phyloP scores from a whole-genome alignment of 2,113 vertebrate species.

The Cebidichthys violaceus region DNA sequence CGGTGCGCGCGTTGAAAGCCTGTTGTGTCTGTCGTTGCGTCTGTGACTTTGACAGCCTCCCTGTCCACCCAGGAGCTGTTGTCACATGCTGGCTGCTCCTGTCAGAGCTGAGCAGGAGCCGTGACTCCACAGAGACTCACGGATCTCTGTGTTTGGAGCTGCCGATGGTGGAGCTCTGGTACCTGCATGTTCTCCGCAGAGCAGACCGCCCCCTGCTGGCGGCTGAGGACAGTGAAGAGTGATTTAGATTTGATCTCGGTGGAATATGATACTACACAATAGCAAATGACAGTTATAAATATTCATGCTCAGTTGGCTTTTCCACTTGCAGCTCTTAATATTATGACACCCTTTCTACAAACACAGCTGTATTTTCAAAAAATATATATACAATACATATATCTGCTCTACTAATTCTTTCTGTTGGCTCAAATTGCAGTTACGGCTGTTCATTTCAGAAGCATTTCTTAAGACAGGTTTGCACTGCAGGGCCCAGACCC shows the following conservation, averaged over 20 bases:
- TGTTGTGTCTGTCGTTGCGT: constrained; percentile 44
- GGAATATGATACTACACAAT: neutral
- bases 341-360: neutral
- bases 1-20: constrained; percentile 18
- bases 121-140: constrained; percentile 55
- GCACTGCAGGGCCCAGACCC: neutral
- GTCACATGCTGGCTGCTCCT: constrained; percentile 73
- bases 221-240: neutral
- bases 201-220: constrained; percentile 56
- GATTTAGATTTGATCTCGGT: constrained; percentile 15
- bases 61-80: constrained; percentile 57
- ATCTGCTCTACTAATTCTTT: neutral
- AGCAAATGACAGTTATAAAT: constrained; percentile 1
- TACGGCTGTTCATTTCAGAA: neutral
- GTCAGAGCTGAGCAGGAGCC: constrained; percentile 66
- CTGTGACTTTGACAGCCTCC: constrained; percentile 59
- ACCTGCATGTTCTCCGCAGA: constrained; percentile 24
- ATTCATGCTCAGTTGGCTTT: constrained; percentile 2
- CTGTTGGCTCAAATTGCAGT: neutral
- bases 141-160: constrained; percentile 24
- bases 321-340: neutral
- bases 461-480: neutral
- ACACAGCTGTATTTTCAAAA: neutral
- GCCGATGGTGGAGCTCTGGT: constrained; percentile 10
- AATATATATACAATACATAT: neutral